phyloP scores from a whole-genome alignment of 1,140 invertebrate species.

The Bombus impatiens region DNA sequence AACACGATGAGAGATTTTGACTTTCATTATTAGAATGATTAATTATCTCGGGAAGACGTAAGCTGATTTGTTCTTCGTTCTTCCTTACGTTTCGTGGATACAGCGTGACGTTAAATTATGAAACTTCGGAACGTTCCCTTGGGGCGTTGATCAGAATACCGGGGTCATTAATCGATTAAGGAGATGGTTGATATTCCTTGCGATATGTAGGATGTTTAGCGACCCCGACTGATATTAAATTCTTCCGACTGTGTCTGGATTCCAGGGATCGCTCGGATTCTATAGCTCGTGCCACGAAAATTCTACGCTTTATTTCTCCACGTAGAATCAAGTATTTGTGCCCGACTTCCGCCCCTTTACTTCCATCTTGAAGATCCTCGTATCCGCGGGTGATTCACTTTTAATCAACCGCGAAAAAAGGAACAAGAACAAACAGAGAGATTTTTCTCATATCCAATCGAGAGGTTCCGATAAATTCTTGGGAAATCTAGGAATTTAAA shows the following conservation, averaged over 20 bases:
- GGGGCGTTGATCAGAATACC: neutral
- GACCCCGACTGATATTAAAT: slow-evolving; percentile 62
- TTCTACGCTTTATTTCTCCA: slow-evolving; percentile 45
- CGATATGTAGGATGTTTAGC: slow-evolving; percentile 37
- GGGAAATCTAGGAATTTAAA: neutral
- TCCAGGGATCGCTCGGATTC: slow-evolving; percentile 44
- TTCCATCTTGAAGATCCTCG: neutral
- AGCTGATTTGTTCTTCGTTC: neutral
- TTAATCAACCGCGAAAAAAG: neutral
- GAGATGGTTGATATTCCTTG: slow-evolving; percentile 32
- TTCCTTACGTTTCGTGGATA: neutral
- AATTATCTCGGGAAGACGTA: neutral
- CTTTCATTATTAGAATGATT: neutral
- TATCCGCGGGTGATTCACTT: neutral
- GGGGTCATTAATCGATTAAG: neutral
- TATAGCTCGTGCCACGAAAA: slow-evolving; percentile 19
- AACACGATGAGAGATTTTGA: neutral
- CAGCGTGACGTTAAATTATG: neutral
- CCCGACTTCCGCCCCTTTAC: neutral
- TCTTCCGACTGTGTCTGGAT: slow-evolving; percentile 55
- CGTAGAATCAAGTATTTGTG: slow-evolving; percentile 6
- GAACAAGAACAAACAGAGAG: no score
- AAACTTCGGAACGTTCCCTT: neutral
- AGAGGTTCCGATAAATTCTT: no score
- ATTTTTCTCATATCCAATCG: no score